A percentile compares a stretch with the other conserved stretches of the same genome.
Conservation (phyloP, 2,888 invertebrate species). For the Dasysyrphus albostriatus region DNA sequence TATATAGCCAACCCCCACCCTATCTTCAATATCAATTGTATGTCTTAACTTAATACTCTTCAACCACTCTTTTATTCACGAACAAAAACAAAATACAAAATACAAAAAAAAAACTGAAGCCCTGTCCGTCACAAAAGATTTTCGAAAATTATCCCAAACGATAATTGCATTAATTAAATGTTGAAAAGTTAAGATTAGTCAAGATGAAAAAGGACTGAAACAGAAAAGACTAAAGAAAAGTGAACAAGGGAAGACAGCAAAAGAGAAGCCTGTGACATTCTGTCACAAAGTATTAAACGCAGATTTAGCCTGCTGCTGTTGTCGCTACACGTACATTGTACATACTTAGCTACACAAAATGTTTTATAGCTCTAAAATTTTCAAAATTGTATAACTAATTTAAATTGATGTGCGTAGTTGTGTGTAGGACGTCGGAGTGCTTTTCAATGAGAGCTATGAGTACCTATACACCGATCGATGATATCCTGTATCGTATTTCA, state of each 20-base stretch:
- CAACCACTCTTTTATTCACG: background rate
- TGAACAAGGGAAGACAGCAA: constrained; percentile 7
- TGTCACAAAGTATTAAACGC: constrained; percentile 71
- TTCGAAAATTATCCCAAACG: constrained; percentile 67
- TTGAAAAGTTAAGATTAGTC: constrained; percentile 73
- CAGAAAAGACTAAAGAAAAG: background rate
- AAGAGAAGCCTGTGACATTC: constrained; percentile 55
- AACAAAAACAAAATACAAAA: background rate
- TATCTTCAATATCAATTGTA: background rate
- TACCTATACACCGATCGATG: constrained; percentile 43
- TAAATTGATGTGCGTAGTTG: constrained; percentile 53
- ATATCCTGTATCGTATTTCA: constrained; percentile 58
- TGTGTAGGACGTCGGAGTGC: background rate
- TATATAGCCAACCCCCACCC: background rate
- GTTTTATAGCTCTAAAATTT: constrained; percentile 36
- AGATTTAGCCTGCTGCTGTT: constrained; percentile 33
- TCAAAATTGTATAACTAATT: constrained; percentile 57
- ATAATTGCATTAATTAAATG: constrained; percentile 74
- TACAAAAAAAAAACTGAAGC: constrained; percentile 3
- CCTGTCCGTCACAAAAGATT: constrained; percentile 56
- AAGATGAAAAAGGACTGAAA: constrained; percentile 21
- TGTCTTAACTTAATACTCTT: constrained; percentile 1
- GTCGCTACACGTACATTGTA: background rate
- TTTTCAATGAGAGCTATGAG: background rate
- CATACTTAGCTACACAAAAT: background rate